phyloP scores from a whole-genome alignment of 2,113 vertebrate species.

The Siphamia tubifer region DNA sequence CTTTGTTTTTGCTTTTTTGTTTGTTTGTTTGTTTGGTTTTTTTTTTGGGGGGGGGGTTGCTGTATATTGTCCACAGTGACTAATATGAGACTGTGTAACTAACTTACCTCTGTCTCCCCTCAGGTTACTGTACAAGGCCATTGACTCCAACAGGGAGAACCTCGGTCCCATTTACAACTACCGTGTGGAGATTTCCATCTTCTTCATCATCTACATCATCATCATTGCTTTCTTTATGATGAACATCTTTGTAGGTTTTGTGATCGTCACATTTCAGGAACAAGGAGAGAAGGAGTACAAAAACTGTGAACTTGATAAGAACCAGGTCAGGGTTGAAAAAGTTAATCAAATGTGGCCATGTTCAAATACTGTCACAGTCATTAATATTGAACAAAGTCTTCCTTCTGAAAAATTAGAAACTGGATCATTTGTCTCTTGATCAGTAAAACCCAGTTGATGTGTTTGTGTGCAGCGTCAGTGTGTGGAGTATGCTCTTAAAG shows the following conservation, averaged over 20 bases:
- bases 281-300: conserved; percentile 99
- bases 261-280: conserved; percentile 99
- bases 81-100: neutral
- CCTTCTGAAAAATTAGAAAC: too few species aligned
- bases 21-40: neutral
- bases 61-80: too few species aligned
- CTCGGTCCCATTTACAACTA: conserved; percentile 97
- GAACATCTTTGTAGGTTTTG: conserved; percentile 99
- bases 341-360: neutral
- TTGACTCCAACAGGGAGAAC: conserved; percentile 96
- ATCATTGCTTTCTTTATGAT: conserved; percentile 99
- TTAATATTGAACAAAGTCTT: too few species aligned
- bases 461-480: conserved; percentile 89
- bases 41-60: too few species aligned
- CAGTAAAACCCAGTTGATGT: neutral
- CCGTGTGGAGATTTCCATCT: conserved; percentile 97
- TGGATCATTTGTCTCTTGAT: too few species aligned
- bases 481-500: conserved; percentile 97
- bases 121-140: conserved; percentile 96
- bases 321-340: conserved; percentile 86
- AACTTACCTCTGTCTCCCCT: neutral
- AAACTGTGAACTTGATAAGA: conserved; percentile 99
- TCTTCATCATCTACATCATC: conserved; percentile 99
- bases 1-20: too few species aligned
- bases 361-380: too few species aligned